A percentile compares a stretch with the other conserved stretches of the same genome.
phyloP scores from a whole-genome alignment of 2,113 vertebrate species.

The Martes martes region DNA sequence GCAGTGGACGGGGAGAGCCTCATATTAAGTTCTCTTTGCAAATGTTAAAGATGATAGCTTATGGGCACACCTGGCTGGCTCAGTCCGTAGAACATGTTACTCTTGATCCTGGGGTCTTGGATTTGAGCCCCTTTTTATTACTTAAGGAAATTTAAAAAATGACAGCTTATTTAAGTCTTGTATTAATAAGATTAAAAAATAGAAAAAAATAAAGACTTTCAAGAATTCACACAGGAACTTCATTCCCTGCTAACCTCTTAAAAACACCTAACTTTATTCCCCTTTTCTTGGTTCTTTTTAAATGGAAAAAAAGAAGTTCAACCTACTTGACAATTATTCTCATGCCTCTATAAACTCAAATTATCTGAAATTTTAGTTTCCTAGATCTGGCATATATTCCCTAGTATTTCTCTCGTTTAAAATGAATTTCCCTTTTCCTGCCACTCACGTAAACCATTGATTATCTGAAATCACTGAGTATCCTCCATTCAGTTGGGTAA shows the following conservation, averaged over 20 bases:
- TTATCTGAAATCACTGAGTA: neutral
- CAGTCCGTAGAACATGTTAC: neutral
- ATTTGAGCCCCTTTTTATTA: neutral
- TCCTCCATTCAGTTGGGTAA: neutral
- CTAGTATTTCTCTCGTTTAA: neutral
- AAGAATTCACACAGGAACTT: neutral
- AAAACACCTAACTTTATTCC: neutral
- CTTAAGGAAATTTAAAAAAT: neutral
- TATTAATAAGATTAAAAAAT: neutral
- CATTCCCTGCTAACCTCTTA: neutral
- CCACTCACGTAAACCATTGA: slow-evolving; percentile 21
- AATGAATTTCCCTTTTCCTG: slow-evolving; percentile 34
- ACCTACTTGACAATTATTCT: neutral
- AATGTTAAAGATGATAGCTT: neutral
- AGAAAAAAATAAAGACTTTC: neutral
- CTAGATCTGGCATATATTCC: neutral
- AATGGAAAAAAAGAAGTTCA: neutral
- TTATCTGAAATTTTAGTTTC: neutral
- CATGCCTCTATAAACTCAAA: neutral
- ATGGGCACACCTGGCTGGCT: neutral
- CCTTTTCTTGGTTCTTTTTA: neutral
- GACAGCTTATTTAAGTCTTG: neutral
- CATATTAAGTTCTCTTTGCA: neutral
- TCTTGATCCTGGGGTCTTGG: neutral
- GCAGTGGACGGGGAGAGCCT: neutral